These are phyloP conservation scores for Zosterops pallidus DNA, from an alignment of 2,113 vertebrate species.

Conservation along the genomic window DNA sequence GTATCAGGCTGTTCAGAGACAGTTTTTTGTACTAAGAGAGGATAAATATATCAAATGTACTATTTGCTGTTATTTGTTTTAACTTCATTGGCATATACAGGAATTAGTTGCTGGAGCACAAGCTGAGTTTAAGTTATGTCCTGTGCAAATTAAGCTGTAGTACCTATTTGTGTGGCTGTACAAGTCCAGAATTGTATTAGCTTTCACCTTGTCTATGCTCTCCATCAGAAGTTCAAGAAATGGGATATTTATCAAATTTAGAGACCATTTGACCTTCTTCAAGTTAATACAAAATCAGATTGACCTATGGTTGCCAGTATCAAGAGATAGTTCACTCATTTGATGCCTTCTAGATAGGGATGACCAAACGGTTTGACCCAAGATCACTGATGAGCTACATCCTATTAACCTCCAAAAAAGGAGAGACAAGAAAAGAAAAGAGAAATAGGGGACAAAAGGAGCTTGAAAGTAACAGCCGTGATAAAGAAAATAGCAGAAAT, in stretches of 20 bases:
- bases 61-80: neutral
- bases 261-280: conserved; percentile 52
- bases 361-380: neutral
- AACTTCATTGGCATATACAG: neutral
- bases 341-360: conserved; percentile 36
- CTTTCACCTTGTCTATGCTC: conserved; percentile 32
- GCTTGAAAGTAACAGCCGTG: neutral
- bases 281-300: conserved; percentile 63
- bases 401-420: conserved; percentile 43
- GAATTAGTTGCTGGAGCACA: neutral
- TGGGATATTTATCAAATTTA: conserved; percentile 64
- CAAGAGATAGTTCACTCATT: conserved; percentile 58
- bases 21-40: neutral
- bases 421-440: neutral
- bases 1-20: neutral
- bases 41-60: neutral
- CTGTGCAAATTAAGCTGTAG: conserved; percentile 9
- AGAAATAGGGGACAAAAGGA: conserved; percentile 34
- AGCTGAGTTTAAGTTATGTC: neutral
- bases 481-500: conserved; percentile 1
- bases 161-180: neutral
- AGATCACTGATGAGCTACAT: conserved; percentile 54
- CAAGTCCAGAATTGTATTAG: neutral
- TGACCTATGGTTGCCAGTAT: conserved; percentile 43
- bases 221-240: conserved; percentile 57